Percentiles rank a stretch among this genome's conserved stretches.
Conservation (phyloP, 2,888 invertebrate genomes). For the Noctua comes region DNA sequence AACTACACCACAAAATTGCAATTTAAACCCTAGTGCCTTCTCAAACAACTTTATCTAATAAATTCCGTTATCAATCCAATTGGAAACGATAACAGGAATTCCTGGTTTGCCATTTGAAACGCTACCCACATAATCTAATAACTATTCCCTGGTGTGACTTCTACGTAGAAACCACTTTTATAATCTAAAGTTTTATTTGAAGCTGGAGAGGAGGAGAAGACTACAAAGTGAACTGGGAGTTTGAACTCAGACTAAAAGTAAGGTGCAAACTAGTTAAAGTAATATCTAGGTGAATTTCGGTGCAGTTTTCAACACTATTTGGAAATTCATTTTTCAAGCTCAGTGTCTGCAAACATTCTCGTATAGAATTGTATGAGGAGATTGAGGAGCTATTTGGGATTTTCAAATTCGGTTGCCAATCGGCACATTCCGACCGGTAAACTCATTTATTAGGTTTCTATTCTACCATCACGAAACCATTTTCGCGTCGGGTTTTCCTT, state of each 20-base stretch:
- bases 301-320: slow-evolving; percentile 4
- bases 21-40: slow-evolving; percentile 9
- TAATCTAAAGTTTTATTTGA: slow-evolving; percentile 19
- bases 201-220: not conserved
- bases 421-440: not conserved
- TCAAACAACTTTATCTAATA: slow-evolving; percentile 33
- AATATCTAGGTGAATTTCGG: not conserved
- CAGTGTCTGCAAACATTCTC: not conserved
- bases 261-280: not conserved
- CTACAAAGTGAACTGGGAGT: slow-evolving; percentile 11
- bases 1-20: slow-evolving; percentile 8
- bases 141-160: not conserved
- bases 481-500: not conserved
- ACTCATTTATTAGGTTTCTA: not conserved
- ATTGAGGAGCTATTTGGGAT: not conserved
- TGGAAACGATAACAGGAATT: slow-evolving; percentile 27
- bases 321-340: not conserved
- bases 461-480: not conserved
- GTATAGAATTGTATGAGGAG: not conserved
- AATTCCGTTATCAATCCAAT: slow-evolving; percentile 43
- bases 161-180: slow-evolving; percentile 12
- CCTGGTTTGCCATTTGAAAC: slow-evolving; percentile 21
- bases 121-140: slow-evolving; percentile 25
- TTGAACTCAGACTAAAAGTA: slow-evolving; percentile 5
- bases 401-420: not conserved